Base-by-base conservation (phyloP, 2,113 vertebrate species). In the Monopterus albus region DNA sequence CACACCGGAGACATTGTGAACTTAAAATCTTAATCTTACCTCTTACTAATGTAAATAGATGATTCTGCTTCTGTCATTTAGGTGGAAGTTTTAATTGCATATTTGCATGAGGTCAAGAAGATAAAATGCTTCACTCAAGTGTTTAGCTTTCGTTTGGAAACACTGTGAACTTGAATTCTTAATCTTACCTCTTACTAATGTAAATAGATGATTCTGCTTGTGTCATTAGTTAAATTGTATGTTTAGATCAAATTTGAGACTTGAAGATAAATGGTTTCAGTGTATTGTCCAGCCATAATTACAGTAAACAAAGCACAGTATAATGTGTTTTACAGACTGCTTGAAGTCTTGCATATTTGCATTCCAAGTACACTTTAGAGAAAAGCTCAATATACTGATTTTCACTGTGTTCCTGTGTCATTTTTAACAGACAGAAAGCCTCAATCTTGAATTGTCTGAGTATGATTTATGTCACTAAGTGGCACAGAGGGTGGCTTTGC, bases 331-430 rank as follows among this genome's bases (percentile, higher is more conserved):
- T 58, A 61, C 42, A 61, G 42, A 20, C 36, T 17, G 61, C 42
- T 67, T n/a, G 25, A 47, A 20, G 70, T 45, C 42, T 25, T 12
- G 18, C 25, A n/a, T 43, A 6, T 71, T 76, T 25, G 25, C 75
- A 56, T 73, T 88, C 71, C n/a, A 78, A 79, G 79, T 75, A 43
- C 53, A 61, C 80, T 78, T 75, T 63, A 82, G 75, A 70, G 79
- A 51, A 35, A 15, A 38, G 51, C 58, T 39, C 42, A 21, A 35
- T 1, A 0, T 38, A n/a, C 50, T 66, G 39, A 29, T 60, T 76
- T 79, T 77, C 75, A 71, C 53, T 84, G 85, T 86, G 83, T 88
- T 80, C 83, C 79, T 74, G 72, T 50, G 14, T 81, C 67, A 21
- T 39, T 33, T n/a, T 29, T 40, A 36, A 63, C 62, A 36, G 43